A percentile compares a stretch with the other conserved stretches of the same genome.
phyloP scores from a whole-genome alignment of 35 echinoderm and acorn worm genomes.

The Lytechinus variegatus region DNA sequence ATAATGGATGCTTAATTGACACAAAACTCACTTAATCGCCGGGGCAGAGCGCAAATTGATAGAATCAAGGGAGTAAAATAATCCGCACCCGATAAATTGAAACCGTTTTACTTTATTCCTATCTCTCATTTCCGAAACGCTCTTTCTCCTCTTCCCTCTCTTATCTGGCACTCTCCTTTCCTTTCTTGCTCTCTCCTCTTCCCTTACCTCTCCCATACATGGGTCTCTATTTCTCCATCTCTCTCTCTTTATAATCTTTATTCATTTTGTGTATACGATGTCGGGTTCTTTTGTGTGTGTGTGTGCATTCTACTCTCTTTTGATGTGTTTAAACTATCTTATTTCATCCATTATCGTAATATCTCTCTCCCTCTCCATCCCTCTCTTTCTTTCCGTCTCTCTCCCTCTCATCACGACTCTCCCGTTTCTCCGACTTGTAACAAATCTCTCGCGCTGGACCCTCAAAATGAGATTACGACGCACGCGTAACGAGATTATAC shows the following conservation, averaged over 20 bases:
- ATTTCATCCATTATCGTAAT: no score
- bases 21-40: slow-evolving; percentile 56
- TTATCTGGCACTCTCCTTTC: not conserved
- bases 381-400: not conserved
- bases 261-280: no score
- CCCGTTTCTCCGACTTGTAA: not conserved
- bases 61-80: slow-evolving; percentile 51
- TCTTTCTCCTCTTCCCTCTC: not conserved
- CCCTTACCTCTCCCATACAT: not conserved
- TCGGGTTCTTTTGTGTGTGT: no score
- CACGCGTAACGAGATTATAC: slow-evolving; percentile 30
- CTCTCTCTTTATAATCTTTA: no score
- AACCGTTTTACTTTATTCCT: slow-evolving; percentile 48
- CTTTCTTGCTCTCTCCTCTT: not conserved
- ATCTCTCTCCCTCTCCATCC: no score
- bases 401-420: not conserved
- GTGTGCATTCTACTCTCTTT: no score
- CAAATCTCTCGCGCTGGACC: not conserved
- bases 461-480: slow-evolving; percentile 38
- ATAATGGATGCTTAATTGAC: slow-evolving; percentile 55
- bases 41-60: slow-evolving; percentile 46
- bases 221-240: not conserved
- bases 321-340: no score
- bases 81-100: slow-evolving; percentile 37
- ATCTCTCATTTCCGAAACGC: not conserved